Evolutionary conservation across 2,797 vertebrate species (phyloP), one percentile per base, ranked within the genome.

Genomic region (Momotus momota): DNA sequence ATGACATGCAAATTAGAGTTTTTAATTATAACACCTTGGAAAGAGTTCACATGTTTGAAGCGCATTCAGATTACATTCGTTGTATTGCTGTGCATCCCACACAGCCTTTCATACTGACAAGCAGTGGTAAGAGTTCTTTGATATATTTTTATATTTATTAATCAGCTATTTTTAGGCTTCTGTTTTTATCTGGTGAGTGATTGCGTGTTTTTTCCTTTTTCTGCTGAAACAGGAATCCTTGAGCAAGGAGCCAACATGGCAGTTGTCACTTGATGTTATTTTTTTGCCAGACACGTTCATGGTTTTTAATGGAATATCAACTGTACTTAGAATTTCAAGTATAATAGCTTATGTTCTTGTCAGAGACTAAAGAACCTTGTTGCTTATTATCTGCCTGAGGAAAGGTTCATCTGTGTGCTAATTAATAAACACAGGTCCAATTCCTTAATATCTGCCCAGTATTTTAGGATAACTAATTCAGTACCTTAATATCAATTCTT

Each of bases 1-100:
- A 99, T 98, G 99, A 99, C 97, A 99, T 99, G 99, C 99, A 99
- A 97, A 99, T 99, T 88, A 98, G 99, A 86, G 99, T 99, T 73
- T 99, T 99, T 94, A 99, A 99, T 96, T 99, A 99, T 96, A 99
- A 99, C 96, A 99, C 99, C 19, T 96, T 99, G 98, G 99, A 99
- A 97, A 98, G 99, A 75, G 99, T 99, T 85, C 99, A 99, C 95
- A 99, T 99, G 99, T 99, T 99, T 88, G 99, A 99, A 96, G 99
- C 99, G 4, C 99, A 99, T 89, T 99, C 99, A 0, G 99, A 99
- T 97, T 99, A 99, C 89, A 99, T 99, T 80, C 99, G 99, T 22
- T 99, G 99, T 93, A 99, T 99, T 40, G 99, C 99, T n/a, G 99
- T 99, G 85, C 99, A 99, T 96, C 99, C 99, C 49, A 99, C 99